phyloP scores from a whole-genome alignment of 2,113 vertebrate genomes.

The Gallinago media region DNA sequence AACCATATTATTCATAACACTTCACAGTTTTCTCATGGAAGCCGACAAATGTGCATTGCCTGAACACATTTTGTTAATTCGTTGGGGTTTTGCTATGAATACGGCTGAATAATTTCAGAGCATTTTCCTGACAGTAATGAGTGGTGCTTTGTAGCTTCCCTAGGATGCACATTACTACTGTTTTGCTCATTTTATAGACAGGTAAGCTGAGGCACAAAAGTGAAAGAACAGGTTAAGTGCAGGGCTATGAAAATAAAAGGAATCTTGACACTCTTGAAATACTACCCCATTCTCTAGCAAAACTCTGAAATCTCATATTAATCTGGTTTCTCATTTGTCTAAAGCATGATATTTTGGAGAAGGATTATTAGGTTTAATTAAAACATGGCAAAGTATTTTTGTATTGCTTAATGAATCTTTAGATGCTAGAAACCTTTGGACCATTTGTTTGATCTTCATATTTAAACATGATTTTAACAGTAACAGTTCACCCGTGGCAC shows the following conservation, averaged over 20 bases:
- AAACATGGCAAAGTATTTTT: constrained; percentile 20
- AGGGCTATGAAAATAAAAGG: not conserved
- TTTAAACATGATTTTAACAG: constrained; percentile 74
- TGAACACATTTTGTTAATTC: constrained; percentile 68
- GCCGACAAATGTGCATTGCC: constrained; percentile 54
- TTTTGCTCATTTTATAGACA: constrained; percentile 7
- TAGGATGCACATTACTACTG: not conserved
- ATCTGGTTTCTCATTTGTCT: not conserved
- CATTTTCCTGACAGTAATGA: constrained; percentile 37
- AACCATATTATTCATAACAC: constrained; percentile 65
- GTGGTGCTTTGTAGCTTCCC: not conserved
- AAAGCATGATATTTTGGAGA: not conserved
- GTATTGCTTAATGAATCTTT: constrained; percentile 13
- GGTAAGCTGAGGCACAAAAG: constrained; percentile 1
- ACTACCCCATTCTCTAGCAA: not conserved
- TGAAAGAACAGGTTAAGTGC: not conserved
- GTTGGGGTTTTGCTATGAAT: constrained; percentile 22
- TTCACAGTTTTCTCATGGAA: constrained; percentile 65
- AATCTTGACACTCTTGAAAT: not conserved
- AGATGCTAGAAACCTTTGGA: constrained; percentile 54
- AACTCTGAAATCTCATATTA: not conserved
- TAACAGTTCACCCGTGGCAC: constrained; percentile 67
- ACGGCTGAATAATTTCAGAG: constrained; percentile 46
- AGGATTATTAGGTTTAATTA: constrained; percentile 2
- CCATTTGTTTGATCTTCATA: constrained; percentile 69